phyloP scores from a whole-genome alignment of 2,888 invertebrate species.

The Pheosia gnoma region DNA sequence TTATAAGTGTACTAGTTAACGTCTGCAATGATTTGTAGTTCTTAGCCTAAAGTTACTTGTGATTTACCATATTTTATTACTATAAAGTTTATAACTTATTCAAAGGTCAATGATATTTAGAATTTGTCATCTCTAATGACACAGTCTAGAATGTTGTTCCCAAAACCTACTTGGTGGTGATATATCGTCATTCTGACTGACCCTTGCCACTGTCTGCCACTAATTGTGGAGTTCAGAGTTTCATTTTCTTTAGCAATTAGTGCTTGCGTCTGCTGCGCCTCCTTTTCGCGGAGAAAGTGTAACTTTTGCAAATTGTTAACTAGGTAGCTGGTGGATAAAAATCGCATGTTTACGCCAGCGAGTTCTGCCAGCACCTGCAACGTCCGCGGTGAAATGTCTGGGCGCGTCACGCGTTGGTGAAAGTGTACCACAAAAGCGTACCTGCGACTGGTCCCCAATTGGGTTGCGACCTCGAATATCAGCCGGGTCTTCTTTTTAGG shows the following conservation, averaged over 20 bases:
- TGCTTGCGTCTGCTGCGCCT: constrained; percentile 32
- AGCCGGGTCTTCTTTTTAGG: constrained; percentile 61
- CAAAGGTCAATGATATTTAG: constrained; percentile 64
- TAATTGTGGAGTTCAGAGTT: constrained; percentile 6
- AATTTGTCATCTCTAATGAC: constrained; percentile 52
- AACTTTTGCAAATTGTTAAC: constrained; percentile 53
- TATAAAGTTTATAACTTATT: constrained; percentile 14
- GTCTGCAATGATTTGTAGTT: neutral
- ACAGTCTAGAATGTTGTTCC: constrained; percentile 59
- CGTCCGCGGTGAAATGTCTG: constrained; percentile 68
- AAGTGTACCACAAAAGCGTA: constrained; percentile 77
- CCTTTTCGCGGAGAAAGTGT: constrained; percentile 55
- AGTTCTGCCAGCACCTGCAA: constrained; percentile 42
- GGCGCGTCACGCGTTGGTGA: constrained; percentile 77
- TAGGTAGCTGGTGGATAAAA: constrained; percentile 49
- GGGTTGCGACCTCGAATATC: constrained; percentile 80
- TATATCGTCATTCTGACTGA: constrained; percentile 34
- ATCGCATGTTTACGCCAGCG: constrained; percentile 48
- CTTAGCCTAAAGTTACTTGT: neutral
- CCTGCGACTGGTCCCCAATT: constrained; percentile 78
- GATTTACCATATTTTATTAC: neutral
- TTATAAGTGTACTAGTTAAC: constrained; percentile 33
- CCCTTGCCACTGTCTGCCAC: constrained; percentile 12
- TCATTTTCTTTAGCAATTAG: constrained; percentile 35
- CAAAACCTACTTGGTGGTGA: constrained; percentile 55